Evolutionary conservation across 2,113 vertebrate genomes (phyloP).

Genomic region (Sceloporus tristichus): DNA sequence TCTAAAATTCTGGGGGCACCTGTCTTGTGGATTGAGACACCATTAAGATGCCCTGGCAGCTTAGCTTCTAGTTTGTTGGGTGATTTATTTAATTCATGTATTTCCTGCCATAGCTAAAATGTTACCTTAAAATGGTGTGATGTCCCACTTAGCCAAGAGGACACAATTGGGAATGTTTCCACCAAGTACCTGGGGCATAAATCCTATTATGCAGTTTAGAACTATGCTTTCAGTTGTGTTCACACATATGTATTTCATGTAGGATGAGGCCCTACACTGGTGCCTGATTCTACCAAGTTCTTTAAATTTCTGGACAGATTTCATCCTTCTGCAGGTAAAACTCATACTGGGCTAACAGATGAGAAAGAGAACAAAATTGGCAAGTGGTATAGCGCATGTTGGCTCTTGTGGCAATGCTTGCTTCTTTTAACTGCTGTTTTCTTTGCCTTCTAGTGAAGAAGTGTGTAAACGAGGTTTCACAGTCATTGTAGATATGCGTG

Average conservation of each 20-base stretch:
- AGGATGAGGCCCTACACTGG: background rate
- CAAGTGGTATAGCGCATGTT: background rate
- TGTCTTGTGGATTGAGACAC: background rate
- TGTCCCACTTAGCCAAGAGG: background rate
- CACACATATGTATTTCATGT: background rate
- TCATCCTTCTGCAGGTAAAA: background rate
- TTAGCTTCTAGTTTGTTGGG: background rate
- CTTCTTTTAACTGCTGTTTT: constrained; percentile 39
- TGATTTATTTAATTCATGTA: background rate
- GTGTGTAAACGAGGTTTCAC: constrained; percentile 97
- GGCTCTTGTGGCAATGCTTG: background rate
- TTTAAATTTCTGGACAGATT: background rate
- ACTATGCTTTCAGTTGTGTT: background rate
- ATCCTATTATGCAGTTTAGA: background rate
- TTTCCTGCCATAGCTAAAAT: too few relatives aligned
- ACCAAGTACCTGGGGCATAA: background rate
- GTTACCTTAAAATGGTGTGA: too few relatives aligned
- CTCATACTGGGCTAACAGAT: background rate
- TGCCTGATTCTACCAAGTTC: background rate
- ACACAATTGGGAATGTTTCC: background rate
- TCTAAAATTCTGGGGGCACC: background rate
- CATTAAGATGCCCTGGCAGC: background rate
- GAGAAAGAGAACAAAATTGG: background rate
- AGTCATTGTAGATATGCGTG: constrained; percentile 99
- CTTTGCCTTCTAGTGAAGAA: constrained; percentile 87